Evolutionary conservation across 2,888 invertebrate genomes (phyloP), one percentile per base, ranked within the genome.

Genomic region (Drosophila seclusa): DNA sequence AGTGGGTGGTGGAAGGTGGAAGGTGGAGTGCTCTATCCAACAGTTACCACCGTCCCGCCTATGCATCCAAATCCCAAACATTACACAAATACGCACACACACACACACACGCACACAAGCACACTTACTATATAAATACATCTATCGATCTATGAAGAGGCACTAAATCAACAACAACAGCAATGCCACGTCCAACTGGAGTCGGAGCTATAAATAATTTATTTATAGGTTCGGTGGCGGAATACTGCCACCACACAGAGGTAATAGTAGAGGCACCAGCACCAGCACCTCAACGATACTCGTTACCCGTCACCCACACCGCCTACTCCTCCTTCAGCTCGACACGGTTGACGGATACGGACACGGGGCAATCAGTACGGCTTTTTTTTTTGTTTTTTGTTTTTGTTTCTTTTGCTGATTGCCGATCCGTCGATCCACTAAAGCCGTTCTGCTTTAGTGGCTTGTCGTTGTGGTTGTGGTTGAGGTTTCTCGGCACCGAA

Each of bases 101-200:
- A 40, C 45, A 24, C 45, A 60, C 38, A 60, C 57, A 40, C 67
- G 64, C 68, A 68, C 79, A 68, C 40, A 32, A n/a, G 10, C 16
- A 32, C 27, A 11, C 0, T 11, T 24, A 53, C 40, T 24, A 24
- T 45, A 45, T 45, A 45, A 45, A 65, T 67, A 58, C 69, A 78
- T 84, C 85, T 73, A 87, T 85, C 80, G 81, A 76, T 80, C 86
- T 87, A 89, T 76, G 77, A 80, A 88, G 78, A 78, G 87, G 83
- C 91, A 90, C 89, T 89, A 91, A 91, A 91, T 92, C 89, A 91
- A 91, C 84, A 91, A 80, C 71, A 76, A 77, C 79, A 71, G 73
- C 70, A 78, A 65, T 61, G 65, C 65, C 55, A 57, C 74, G 65
- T 61, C 63, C 68, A 67, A 73, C 71, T 81, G 73, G 81, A 90